phyloP scores from a whole-genome alignment of 2,113 vertebrate genomes.

The Helogale parvula region DNA sequence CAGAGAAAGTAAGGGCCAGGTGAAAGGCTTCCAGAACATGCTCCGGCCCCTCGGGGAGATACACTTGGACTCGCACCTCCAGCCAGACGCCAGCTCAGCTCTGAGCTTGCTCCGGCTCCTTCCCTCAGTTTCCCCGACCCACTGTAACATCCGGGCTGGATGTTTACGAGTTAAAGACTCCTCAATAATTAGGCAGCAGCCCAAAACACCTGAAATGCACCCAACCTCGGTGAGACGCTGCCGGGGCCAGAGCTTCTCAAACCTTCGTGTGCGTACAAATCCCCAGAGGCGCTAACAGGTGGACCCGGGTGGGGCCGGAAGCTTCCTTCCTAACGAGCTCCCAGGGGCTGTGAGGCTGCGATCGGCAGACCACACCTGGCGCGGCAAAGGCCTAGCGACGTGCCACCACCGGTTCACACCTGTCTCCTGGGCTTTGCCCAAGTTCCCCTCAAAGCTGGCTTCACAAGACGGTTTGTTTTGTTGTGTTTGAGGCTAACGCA shows the following conservation, averaged over 20 bases:
- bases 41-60: neutral
- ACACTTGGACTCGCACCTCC: neutral
- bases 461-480: neutral
- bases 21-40: neutral
- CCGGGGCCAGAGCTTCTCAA: neutral
- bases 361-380: neutral
- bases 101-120: neutral
- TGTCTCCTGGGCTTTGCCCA: neutral
- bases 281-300: neutral
- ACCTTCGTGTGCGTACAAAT: neutral
- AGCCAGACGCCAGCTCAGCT: neutral
- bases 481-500: neutral
- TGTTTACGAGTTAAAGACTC: neutral
- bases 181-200: neutral
- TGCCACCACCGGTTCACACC: neutral
- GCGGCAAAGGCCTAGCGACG: neutral
- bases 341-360: accelerated
- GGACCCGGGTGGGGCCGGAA: accelerated
- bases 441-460: neutral
- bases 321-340: neutral
- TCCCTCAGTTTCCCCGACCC: neutral
- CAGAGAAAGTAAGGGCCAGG: neutral
- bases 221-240: neutral
- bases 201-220: neutral
- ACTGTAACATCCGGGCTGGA: neutral